Evolutionary conservation across 2,113 vertebrate genomes (phyloP).

Genomic region (Todiramphus chloris): DNA sequence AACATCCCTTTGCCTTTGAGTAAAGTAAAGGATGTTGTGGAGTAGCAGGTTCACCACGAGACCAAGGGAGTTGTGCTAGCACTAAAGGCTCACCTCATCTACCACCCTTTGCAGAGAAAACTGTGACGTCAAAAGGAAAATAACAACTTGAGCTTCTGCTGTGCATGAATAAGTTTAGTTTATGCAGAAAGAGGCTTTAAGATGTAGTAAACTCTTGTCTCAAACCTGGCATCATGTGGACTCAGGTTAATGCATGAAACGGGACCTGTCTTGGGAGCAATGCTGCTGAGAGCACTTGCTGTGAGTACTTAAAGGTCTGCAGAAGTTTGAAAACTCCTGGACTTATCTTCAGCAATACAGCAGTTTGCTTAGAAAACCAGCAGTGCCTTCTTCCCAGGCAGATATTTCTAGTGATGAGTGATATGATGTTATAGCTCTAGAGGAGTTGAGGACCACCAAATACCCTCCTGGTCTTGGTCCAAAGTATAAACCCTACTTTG

Average conservation of each 20-base stretch:
- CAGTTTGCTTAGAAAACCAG: neutral
- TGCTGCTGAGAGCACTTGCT: neutral
- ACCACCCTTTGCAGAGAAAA: neutral
- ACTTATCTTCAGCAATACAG: neutral
- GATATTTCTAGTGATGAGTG: neutral
- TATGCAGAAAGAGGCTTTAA: neutral
- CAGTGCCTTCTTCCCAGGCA: neutral
- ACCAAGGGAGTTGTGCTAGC: neutral
- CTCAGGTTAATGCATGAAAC: rapidly evolving
- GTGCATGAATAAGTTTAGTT: neutral
- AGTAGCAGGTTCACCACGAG: neutral
- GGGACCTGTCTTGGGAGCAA: neutral
- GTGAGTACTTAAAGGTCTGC: neutral
- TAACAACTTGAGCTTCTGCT: neutral
- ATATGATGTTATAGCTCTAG: neutral
- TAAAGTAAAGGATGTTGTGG: neutral
- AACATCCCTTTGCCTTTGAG: neutral
- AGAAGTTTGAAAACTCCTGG: neutral
- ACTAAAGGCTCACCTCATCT: neutral
- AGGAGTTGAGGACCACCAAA: neutral
- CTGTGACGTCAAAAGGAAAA: neutral
- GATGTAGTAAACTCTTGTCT: neutral
- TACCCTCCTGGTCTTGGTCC: neutral
- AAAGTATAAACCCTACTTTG: neutral
- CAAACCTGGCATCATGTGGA: neutral